phyloP scores from a whole-genome alignment of 1,140 invertebrate genomes.

The Euwallacea similis region DNA sequence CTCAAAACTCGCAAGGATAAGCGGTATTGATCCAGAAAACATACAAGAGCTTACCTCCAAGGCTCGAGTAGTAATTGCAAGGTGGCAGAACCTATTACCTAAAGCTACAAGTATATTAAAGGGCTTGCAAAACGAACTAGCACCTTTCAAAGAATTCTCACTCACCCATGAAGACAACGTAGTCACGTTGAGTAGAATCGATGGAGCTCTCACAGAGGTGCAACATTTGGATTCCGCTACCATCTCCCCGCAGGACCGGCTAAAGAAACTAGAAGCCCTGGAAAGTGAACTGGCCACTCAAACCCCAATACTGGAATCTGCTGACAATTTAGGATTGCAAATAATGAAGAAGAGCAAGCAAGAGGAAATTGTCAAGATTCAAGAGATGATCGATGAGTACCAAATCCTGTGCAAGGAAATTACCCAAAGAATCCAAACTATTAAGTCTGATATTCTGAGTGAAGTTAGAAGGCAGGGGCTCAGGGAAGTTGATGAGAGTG shows the following conservation, averaged over 20 bases:
- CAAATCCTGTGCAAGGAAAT: slow-evolving; percentile 67
- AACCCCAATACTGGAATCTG: slow-evolving; percentile 57
- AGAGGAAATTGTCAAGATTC: slow-evolving; percentile 60
- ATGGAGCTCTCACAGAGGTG: slow-evolving; percentile 68
- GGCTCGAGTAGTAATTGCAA: slow-evolving; percentile 58
- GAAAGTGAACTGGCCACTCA: slow-evolving; percentile 62
- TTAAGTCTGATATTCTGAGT: slow-evolving; percentile 57
- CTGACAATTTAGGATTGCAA: slow-evolving; percentile 62
- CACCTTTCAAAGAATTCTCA: slow-evolving; percentile 67
- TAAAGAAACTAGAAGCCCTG: slow-evolving; percentile 58
- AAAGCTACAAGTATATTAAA: slow-evolving; percentile 55
- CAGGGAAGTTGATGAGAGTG: slow-evolving; percentile 60
- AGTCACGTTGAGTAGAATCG: slow-evolving; percentile 67
- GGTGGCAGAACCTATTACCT: slow-evolving; percentile 62
- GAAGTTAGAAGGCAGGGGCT: slow-evolving; percentile 45
- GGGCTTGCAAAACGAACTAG: slow-evolving; percentile 58
- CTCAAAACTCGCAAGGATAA: slow-evolving; percentile 59
- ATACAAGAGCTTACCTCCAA: slow-evolving; percentile 59
- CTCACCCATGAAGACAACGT: slow-evolving; percentile 70
- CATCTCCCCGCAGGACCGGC: slow-evolving; percentile 51
- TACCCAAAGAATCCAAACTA: slow-evolving; percentile 57
- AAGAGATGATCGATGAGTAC: slow-evolving; percentile 70
- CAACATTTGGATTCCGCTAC: slow-evolving; percentile 62
- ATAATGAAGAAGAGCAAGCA: slow-evolving; percentile 61
- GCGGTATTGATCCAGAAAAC: slow-evolving; percentile 64